These are phyloP conservation scores for Chaetogeoica ovagalla DNA, from an alignment of 2,888 invertebrate genomes.

Conservation along the genomic window DNA sequence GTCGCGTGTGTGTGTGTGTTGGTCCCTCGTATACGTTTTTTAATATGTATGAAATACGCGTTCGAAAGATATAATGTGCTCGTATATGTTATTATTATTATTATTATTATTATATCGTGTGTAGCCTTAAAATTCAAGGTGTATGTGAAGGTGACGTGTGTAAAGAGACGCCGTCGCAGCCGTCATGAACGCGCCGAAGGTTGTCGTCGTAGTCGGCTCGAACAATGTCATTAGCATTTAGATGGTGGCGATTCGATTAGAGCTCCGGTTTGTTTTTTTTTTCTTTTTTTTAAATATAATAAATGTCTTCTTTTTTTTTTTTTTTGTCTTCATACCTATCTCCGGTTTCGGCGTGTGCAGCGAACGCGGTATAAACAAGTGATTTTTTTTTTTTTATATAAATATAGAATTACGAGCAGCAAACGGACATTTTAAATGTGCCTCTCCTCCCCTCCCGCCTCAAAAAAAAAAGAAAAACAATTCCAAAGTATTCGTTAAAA, in stretches of 20 bases:
- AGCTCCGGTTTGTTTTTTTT: constrained; percentile 19
- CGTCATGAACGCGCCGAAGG: constrained; percentile 50
- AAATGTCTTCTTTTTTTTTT: not conserved
- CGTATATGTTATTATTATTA: no score
- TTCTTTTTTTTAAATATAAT: not conserved
- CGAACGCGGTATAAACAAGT: no score
- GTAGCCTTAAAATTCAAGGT: constrained; percentile 52
- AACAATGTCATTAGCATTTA: constrained; percentile 52
- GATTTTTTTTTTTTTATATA: no score
- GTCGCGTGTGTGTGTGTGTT: not conserved
- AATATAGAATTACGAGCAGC: no score
- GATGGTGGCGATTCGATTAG: constrained; percentile 42
- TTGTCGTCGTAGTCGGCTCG: constrained; percentile 35
- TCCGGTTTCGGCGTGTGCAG: not conserved
- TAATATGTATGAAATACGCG: no score
- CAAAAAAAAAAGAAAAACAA: no score
- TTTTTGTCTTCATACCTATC: not conserved
- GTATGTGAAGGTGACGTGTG: constrained; percentile 48
- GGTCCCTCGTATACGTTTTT: not conserved
- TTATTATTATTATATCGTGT: not conserved
- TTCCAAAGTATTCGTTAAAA: no score
- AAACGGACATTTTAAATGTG: no score
- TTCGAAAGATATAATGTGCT: not conserved
- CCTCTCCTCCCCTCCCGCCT: no score
- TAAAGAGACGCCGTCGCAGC: constrained; percentile 5